Evolutionary conservation across 23 tunicate species (phyloP).

Genomic region (Clavelina lepadiformis): DNA sequence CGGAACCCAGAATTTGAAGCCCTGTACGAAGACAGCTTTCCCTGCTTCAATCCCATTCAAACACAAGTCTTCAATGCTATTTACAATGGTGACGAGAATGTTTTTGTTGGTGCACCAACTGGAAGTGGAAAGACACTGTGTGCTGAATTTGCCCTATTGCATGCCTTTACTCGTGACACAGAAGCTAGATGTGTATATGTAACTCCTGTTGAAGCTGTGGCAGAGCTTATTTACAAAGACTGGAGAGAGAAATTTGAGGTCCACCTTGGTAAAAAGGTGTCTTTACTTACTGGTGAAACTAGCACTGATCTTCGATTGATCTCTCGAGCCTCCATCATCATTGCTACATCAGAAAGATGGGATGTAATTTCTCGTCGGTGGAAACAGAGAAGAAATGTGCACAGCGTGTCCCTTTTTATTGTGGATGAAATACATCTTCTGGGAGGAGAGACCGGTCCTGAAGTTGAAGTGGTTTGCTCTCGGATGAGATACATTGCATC

Average conservation of each 20-base stretch:
- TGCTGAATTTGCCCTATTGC: constrained; percentile 94
- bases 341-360: constrained; percentile 96
- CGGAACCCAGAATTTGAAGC: constrained; percentile 84
- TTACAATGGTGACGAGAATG: constrained; percentile 89
- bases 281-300: constrained; percentile 89
- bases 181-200: constrained; percentile 87
- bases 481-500: constrained; percentile 95
- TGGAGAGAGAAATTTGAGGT: constrained; percentile 86
- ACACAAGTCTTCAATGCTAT: constrained; percentile 98
- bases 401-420: constrained; percentile 81
- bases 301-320: constrained; percentile 81
- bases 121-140: constrained; percentile 97
- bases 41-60: constrained; percentile 93
- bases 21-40: constrained; percentile 69
- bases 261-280: constrained; percentile 62
- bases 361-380: constrained; percentile 96
- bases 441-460: constrained; percentile 98
- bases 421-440: constrained; percentile 95
- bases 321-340: constrained; percentile 71
- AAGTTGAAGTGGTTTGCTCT: constrained; percentile 94
- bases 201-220: constrained; percentile 85
- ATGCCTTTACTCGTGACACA: constrained; percentile 45
- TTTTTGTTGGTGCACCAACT: constrained; percentile 93
- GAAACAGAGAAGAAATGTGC: constrained; percentile 94
- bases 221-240: constrained; percentile 75